Base-by-base conservation (phyloP, 1,140 invertebrate genomes). In the Geopemphigus sp. region DNA sequence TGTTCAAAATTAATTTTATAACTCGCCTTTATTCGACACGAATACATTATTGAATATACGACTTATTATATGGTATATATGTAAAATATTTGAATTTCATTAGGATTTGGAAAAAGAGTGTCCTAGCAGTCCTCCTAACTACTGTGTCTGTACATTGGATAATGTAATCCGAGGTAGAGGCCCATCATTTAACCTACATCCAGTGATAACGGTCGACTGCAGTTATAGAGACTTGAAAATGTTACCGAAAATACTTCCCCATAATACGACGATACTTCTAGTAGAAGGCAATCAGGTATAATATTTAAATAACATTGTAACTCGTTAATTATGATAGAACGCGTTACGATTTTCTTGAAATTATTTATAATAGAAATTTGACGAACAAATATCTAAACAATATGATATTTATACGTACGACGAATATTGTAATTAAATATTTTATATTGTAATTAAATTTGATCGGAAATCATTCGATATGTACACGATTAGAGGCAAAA, bases 171-270 rank as follows among this genome's bases (percentile, higher is more conserved):
- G 83, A 83, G 76, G 83, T 83, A 72, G 83, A 85, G 80, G 76
- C 83, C 74, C 80, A 59, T 80, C 81, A 39, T 82, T 56, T 57
- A 12, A 78, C 17, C 61, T 61, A 76, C 59, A 81, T 82, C 86
- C 86, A 50, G 85, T 88, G 76, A 85, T 85, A 24, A 85, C 86
- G 19, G 88, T 90, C 53, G 88, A 90, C 82, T 91, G 90, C 80
- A 88, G 87, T 53, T 80, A 86, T 76, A 84, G 86, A 63, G 85
- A 84, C 39, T 84, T 91, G 17, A 85, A 83, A 0, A 84, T 86
- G 81, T 85, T 90, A 82, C 90, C 90, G 10, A 78, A 82, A 63
- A 85, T 85, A 76, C 83, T 91, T 64, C 90, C 90, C 0, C 83
- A 85, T 8, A 87, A 89, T 81, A 89, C 89, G 3, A 89, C 88